Evolutionary conservation across 2,113 vertebrate genomes (phyloP).

Genomic region (Rissa tridactyla): DNA sequence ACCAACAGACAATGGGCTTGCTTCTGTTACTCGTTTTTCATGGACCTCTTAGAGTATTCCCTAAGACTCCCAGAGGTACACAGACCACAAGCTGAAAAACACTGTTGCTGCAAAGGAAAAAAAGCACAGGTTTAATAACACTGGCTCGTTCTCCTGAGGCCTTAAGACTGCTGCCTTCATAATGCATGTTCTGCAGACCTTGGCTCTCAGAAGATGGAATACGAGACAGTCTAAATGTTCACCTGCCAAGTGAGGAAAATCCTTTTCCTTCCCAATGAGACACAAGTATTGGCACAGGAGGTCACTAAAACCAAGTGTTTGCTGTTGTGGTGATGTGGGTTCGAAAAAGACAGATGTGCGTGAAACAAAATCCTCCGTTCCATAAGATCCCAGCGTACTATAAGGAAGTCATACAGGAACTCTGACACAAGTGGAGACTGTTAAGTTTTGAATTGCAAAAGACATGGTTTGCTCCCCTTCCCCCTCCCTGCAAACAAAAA

Average conservation of each 20-base stretch:
- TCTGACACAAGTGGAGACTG: neutral
- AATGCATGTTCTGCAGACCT: neutral
- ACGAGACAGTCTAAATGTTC: constrained; percentile 18
- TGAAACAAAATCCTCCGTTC: constrained; percentile 39
- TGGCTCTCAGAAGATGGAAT: neutral
- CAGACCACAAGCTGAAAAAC: constrained; percentile 4
- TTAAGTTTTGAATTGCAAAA: neutral
- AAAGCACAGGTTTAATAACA: neutral
- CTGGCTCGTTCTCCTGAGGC: neutral
- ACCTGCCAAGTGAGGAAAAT: constrained; percentile 49
- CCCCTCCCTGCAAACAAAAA: neutral
- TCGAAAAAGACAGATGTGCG: constrained; percentile 44
- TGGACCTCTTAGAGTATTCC: neutral
- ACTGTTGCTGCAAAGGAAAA: neutral
- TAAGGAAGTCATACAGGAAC: neutral
- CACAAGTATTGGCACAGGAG: constrained; percentile 6
- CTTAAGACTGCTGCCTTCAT: neutral
- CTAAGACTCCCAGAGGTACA: neutral
- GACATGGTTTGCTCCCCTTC: neutral
- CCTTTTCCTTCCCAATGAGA: constrained; percentile 11
- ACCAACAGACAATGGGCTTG: neutral
- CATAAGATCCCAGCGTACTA: neutral
- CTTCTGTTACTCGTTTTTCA: constrained; percentile 12
- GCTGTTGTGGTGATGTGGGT: neutral
- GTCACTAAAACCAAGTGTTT: constrained; percentile 45